phyloP scores from a whole-genome alignment of 2,113 vertebrate genomes.

The Megaleporinus macrocephalus region DNA sequence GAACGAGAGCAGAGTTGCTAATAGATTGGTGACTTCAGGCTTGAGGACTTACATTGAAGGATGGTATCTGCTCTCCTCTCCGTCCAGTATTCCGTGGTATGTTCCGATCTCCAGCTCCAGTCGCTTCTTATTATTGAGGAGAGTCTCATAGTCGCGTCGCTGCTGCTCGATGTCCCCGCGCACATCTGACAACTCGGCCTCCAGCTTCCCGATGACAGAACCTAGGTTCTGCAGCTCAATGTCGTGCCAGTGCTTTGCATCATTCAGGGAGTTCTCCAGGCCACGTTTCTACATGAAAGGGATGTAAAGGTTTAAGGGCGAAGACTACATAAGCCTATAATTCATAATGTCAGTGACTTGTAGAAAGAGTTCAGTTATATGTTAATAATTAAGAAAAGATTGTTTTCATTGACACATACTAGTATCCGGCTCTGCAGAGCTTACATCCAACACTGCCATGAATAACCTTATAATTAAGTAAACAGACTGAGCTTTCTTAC shows the following conservation, averaged over 20 bases:
- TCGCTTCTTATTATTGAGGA: slow-evolving; percentile 81
- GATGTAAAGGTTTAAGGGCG: background rate
- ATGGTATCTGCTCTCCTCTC: slow-evolving; percentile 83
- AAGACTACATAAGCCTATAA: background rate
- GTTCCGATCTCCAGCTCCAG: slow-evolving; percentile 86
- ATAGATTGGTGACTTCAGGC: background rate
- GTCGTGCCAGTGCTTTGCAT: slow-evolving; percentile 91
- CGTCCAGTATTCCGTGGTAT: slow-evolving; percentile 89
- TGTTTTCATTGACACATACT: too few relatives aligned
- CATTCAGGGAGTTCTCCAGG: slow-evolving; percentile 87
- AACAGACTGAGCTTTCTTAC: slow-evolving; percentile 67
- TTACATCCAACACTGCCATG: too few relatives aligned
- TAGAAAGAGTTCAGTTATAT: background rate
- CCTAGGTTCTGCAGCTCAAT: slow-evolving; percentile 93
- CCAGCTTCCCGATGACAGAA: slow-evolving; percentile 86
- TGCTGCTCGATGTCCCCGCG: slow-evolving; percentile 86
- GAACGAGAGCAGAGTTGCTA: background rate
- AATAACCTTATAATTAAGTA: background rate
- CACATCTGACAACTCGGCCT: slow-evolving; percentile 87
- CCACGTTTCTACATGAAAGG: slow-evolving; percentile 84
- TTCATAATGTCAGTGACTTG: background rate
- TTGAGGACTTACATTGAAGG: slow-evolving; percentile 60
- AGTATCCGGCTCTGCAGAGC: too few relatives aligned
- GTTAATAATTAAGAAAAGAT: background rate
- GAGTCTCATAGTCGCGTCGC: slow-evolving; percentile 80